A percentile compares a stretch with the other conserved stretches of the same genome.
Evolutionary conservation across 2,797 vertebrate species (phyloP).

Genomic region (Artibeus jamaicensis): DNA sequence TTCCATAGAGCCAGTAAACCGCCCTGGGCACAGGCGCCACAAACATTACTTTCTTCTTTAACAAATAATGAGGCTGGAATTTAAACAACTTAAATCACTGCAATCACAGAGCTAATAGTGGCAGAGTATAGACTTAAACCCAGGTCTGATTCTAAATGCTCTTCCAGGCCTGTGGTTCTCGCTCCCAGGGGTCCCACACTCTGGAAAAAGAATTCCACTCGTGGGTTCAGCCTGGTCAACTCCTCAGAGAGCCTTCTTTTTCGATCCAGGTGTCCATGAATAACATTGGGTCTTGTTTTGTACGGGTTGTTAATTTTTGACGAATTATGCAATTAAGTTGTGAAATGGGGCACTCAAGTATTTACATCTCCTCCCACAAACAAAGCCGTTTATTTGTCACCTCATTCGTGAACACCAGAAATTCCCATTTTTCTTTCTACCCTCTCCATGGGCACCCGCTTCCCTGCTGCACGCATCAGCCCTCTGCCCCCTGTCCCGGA

Average conservation of each 20-base stretch:
- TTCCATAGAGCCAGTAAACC: slow-evolving; percentile 22
- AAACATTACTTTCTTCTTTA: slow-evolving; percentile 32
- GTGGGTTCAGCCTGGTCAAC: neutral
- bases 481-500: neutral
- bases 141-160: neutral
- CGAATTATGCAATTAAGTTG: slow-evolving; percentile 15
- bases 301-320: neutral
- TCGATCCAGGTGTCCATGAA: neutral
- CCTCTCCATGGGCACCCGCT: neutral
- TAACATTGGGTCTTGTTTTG: slow-evolving; percentile 8
- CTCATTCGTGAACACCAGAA: neutral
- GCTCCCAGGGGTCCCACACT: neutral
- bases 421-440: neutral
- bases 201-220: neutral
- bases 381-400: neutral
- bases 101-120: neutral
- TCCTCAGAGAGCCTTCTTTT: neutral
- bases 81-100: slow-evolving; percentile 11
- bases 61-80: slow-evolving; percentile 46
- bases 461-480: fast-evolving
- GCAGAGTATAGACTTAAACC: neutral
- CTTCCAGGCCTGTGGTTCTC: neutral
- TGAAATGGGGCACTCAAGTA: neutral
- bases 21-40: neutral
- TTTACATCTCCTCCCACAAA: neutral